Conservation (phyloP, 1,140 invertebrate genomes). For the Kradibia gibbosae region DNA sequence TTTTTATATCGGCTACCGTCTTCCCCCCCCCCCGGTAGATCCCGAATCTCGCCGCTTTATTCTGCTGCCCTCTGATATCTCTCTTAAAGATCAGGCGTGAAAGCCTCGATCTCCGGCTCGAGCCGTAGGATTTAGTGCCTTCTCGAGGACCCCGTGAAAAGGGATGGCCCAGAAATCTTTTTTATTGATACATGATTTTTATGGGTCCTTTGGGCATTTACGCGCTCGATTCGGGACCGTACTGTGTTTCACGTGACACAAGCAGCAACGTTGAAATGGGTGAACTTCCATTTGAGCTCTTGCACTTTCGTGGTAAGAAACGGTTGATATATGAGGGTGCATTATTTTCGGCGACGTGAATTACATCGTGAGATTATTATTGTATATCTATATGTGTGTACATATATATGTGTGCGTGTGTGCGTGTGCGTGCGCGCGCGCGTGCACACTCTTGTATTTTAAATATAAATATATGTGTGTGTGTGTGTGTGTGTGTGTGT, state of each 20-base stretch:
- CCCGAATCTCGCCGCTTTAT: not conserved
- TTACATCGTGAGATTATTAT: constrained; percentile 14
- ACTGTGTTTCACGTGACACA: not conserved
- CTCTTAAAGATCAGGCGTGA: constrained; percentile 8
- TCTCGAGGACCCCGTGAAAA: constrained; percentile 51
- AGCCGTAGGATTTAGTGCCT: constrained; percentile 48
- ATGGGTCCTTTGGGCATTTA: constrained; percentile 27
- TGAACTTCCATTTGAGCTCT: not conserved
- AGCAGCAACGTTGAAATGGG: not conserved
- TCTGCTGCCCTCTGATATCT: constrained; percentile 18
- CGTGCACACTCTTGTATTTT: no score
- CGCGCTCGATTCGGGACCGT: not conserved
- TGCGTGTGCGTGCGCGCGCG: no score
- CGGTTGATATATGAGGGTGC: not conserved
- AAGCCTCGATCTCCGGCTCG: constrained; percentile 12
- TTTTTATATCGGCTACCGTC: constrained; percentile 1
- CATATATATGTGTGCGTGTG: no score
- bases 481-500: no score
- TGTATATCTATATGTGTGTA: no score
- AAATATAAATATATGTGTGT: no score
- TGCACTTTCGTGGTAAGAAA: constrained; percentile 9
- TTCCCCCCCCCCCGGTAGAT: not conserved
- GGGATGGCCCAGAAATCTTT: constrained; percentile 1
- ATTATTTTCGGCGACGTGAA: not conserved
- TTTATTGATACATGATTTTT: constrained; percentile 21